These are phyloP conservation scores for Actias luna DNA, from an alignment of 2,888 invertebrate species.

Conservation along the genomic window DNA sequence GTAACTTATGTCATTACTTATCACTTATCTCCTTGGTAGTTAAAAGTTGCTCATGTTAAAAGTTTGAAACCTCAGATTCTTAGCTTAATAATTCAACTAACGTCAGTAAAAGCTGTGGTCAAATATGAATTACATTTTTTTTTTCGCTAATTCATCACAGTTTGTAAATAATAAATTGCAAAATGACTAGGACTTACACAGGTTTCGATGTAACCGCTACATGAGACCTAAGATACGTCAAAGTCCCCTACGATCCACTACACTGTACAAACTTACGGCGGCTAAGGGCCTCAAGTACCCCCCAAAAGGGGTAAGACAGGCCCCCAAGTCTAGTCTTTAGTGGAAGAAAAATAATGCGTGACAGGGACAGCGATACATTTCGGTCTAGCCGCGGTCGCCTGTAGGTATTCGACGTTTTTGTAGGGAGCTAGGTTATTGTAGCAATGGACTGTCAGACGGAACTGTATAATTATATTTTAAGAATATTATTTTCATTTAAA, in stretches of 20 bases:
- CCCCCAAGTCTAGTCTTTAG: conserved; percentile 75
- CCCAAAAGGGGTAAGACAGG: conserved; percentile 80
- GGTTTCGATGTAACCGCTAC: conserved; percentile 42
- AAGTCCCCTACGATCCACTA: conserved; percentile 77
- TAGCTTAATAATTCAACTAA: no score
- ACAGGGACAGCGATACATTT: conserved; percentile 51
- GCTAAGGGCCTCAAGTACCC: conserved; percentile 79
- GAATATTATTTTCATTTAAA: neutral
- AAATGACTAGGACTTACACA: conserved; percentile 21
- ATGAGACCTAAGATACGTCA: conserved; percentile 75
- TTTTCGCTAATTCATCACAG: neutral
- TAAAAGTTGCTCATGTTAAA: no score
- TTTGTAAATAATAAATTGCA: neutral
- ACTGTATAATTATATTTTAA: neutral
- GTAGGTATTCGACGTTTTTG: conserved; percentile 24
- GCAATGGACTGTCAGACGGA: neutral
- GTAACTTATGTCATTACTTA: no score
- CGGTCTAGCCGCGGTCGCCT: conserved; percentile 28
- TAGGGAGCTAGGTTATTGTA: conserved; percentile 3
- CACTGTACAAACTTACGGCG: conserved; percentile 79
- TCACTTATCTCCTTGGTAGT: no score
- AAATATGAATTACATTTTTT: conserved; percentile 2
- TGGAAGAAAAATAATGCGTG: conserved; percentile 72
- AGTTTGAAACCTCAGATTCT: no score
- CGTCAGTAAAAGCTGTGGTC: no score